Evolutionary conservation across 2,888 invertebrate species (phyloP).

Genomic region (Plagodis pulveraria): DNA sequence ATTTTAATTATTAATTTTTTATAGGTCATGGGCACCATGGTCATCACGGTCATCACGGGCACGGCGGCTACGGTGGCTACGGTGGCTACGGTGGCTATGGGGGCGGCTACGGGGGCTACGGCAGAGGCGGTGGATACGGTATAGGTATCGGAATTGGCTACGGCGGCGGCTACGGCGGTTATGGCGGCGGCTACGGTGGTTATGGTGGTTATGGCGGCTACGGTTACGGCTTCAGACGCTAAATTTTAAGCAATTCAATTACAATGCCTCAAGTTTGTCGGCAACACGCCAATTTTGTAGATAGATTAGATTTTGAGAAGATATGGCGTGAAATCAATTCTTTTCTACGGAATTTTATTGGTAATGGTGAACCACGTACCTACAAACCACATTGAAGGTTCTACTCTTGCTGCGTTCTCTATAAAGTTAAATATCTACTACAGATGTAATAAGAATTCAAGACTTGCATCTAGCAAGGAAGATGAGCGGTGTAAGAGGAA

Average conservation of each 20-base stretch:
- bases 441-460: no score
- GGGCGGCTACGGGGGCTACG: constrained; percentile 27
- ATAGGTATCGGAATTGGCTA: constrained; percentile 30
- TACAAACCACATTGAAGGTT: no score
- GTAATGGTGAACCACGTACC: no score
- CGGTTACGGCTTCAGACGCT: constrained; percentile 25
- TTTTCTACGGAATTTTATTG: no score
- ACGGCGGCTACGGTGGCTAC: constrained; percentile 29
- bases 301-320: not conserved
- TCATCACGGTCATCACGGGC: not conserved
- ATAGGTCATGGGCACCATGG: not conserved
- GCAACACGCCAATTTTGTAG: not conserved
- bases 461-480: no score
- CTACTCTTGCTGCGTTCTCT: no score
- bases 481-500: no score
- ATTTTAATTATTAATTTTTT: no score
- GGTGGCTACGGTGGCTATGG: constrained; percentile 28
- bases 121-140: constrained; percentile 24
- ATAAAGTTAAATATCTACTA: no score
- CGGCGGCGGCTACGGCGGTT: constrained; percentile 35
- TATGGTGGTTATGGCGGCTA: constrained; percentile 20
- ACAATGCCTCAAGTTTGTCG: constrained; percentile 1
- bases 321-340: no score
- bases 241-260: no score
- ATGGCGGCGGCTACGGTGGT: constrained; percentile 33